Conservation (phyloP, 2,113 vertebrate species). For the Urocynchramus pylzowi region DNA sequence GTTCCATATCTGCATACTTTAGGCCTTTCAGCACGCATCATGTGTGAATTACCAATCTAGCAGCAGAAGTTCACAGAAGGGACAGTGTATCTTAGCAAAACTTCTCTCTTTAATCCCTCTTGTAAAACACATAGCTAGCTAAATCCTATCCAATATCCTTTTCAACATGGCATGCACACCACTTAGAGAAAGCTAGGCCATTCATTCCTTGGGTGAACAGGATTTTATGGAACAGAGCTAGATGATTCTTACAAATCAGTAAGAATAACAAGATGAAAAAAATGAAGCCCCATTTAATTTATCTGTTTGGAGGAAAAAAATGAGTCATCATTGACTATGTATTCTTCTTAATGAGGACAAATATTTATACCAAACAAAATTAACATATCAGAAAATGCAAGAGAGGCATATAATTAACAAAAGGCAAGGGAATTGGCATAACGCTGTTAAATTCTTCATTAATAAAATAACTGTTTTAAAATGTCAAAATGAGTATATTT, state of each 20-base stretch:
- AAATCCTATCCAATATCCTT: background rate
- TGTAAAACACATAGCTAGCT: background rate
- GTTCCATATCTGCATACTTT: background rate
- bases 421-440: conserved; percentile 53
- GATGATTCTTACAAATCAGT: background rate
- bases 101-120: background rate
- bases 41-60: background rate
- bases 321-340: conserved; percentile 1
- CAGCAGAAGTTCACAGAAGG: conserved; percentile 31
- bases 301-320: background rate
- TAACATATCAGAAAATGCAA: conserved; percentile 52
- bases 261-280: background rate
- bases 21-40: background rate
- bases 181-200: background rate
- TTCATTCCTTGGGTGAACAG: background rate
- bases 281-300: background rate
- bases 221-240: background rate
- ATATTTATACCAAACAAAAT: conserved; percentile 61
- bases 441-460: conserved; percentile 49
- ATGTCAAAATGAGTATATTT: conserved; percentile 49
- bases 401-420: conserved; percentile 54
- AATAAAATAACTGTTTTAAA: conserved; percentile 54
- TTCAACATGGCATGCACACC: background rate
- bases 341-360: conserved; percentile 40
- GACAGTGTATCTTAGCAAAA: background rate